Percentiles rank a stretch among this genome's conserved stretches.
Conservation (phyloP, 2,113 vertebrate genomes). For the Cygnus atratus region DNA sequence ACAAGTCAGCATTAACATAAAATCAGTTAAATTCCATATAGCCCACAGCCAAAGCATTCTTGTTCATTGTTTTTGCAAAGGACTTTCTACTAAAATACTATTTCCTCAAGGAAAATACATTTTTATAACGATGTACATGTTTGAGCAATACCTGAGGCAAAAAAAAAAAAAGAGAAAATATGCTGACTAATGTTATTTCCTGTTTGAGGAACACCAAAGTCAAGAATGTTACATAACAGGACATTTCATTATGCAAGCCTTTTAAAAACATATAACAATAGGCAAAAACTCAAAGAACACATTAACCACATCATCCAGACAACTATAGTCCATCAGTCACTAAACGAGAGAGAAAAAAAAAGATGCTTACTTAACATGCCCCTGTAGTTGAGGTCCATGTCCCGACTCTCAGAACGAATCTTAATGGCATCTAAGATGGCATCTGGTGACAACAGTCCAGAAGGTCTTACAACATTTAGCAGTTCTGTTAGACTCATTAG, state of each 20-base stretch:
- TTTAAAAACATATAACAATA: not conserved
- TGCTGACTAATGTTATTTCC: not conserved
- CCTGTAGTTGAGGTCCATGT: constrained; percentile 98
- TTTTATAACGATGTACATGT: not conserved
- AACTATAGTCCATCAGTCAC: not conserved
- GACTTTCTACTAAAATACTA: not conserved
- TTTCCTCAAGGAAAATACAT: not conserved
- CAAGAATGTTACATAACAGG: not conserved
- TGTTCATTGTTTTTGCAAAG: not conserved
- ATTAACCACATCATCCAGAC: not conserved
- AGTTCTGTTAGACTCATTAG: constrained; percentile 97
- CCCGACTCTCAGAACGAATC: constrained; percentile 93
- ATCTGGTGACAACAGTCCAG: constrained; percentile 90
- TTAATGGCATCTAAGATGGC: constrained; percentile 97
- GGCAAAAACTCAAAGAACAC: not conserved
- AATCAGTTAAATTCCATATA: not conserved
- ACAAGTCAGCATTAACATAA: not conserved
- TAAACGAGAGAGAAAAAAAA: not conserved
- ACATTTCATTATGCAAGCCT: not conserved
- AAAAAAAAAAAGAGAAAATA: not conserved
- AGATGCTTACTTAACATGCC: constrained; percentile 92
- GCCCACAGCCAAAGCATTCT: not conserved
- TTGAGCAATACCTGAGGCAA: not conserved
- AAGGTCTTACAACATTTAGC: constrained; percentile 93
- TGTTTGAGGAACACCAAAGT: not conserved